phyloP scores from a whole-genome alignment of 2,113 vertebrate species.

The Chitala chitala region DNA sequence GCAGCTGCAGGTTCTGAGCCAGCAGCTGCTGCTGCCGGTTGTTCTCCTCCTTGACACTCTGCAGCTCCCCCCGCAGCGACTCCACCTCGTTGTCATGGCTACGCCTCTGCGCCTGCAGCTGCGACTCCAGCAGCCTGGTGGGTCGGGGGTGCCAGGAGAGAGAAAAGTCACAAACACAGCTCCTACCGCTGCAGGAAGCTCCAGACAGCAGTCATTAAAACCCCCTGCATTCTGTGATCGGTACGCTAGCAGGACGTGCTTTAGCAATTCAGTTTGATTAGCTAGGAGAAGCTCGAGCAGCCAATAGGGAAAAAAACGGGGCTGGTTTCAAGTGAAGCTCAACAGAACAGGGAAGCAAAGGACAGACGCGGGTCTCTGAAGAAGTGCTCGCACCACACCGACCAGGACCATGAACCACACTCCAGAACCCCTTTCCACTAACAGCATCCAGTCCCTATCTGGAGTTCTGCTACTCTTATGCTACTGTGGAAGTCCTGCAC shows the following conservation, averaged over 20 bases:
- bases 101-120: conserved; percentile 87
- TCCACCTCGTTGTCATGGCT: conserved; percentile 83
- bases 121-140: conserved; percentile 83
- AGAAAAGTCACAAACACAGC: conserved; percentile 42
- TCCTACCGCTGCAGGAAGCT: not conserved
- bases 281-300: not conserved
- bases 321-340: too few relatives aligned
- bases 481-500: not conserved
- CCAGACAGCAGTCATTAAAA: too few relatives aligned
- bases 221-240: too few relatives aligned
- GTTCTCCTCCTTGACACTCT: conserved; percentile 92
- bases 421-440: not conserved
- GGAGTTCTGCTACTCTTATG: not conserved
- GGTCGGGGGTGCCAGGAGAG: not conserved
- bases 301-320: not conserved
- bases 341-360: not conserved
- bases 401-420: not conserved
- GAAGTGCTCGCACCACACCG: not conserved
- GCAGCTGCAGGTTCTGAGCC: conserved; percentile 94
- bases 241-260: too few relatives aligned
- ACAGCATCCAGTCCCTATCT: too few relatives aligned
- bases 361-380: not conserved
- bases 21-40: conserved; percentile 94
- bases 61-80: conserved; percentile 80
- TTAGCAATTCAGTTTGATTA: too few relatives aligned